These are phyloP conservation scores for Erebia palarica DNA, from an alignment of 2,888 invertebrate genomes.

Conservation along the genomic window DNA sequence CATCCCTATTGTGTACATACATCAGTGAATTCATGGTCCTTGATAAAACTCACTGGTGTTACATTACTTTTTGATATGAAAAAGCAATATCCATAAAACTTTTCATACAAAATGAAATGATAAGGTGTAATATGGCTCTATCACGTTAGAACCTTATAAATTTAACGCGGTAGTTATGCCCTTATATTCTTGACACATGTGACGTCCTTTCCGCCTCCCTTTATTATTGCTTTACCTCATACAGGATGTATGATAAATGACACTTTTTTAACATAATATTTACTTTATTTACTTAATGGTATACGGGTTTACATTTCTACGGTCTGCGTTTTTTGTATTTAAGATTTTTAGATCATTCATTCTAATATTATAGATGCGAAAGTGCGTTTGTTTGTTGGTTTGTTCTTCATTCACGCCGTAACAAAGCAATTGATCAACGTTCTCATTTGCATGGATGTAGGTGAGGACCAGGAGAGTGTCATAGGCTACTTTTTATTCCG, in stretches of 20 bases:
- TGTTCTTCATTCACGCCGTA: too few species aligned
- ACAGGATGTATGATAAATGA: slow-evolving; percentile 6
- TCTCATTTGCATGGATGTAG: too few species aligned
- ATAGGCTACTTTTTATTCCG: too few species aligned
- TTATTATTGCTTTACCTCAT: slow-evolving; percentile 21
- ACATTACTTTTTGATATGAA: background rate
- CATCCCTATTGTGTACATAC: too few species aligned
- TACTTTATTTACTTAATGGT: background rate
- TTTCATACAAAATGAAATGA: slow-evolving; percentile 4
- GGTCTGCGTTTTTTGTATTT: too few species aligned
- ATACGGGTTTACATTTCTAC: background rate
- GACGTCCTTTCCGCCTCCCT: slow-evolving; percentile 12
- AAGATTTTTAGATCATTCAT: too few species aligned
- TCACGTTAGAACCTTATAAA: slow-evolving; percentile 13
- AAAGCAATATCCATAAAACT: slow-evolving; percentile 5
- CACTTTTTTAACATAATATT: background rate
- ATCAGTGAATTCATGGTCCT: background rate
- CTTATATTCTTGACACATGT: slow-evolving; percentile 16
- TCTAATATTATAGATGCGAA: too few species aligned
- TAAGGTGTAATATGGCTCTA: slow-evolving; percentile 5
- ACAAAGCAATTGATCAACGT: too few species aligned
- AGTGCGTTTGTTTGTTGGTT: too few species aligned
- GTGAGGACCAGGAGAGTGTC: too few species aligned
- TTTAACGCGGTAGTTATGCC: slow-evolving; percentile 7
- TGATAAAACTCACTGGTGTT: background rate